Percentiles rank a stretch among this genome's conserved stretches.
Conservation (phyloP, 2,113 vertebrate genomes). For the Pedionomus torquatus region DNA sequence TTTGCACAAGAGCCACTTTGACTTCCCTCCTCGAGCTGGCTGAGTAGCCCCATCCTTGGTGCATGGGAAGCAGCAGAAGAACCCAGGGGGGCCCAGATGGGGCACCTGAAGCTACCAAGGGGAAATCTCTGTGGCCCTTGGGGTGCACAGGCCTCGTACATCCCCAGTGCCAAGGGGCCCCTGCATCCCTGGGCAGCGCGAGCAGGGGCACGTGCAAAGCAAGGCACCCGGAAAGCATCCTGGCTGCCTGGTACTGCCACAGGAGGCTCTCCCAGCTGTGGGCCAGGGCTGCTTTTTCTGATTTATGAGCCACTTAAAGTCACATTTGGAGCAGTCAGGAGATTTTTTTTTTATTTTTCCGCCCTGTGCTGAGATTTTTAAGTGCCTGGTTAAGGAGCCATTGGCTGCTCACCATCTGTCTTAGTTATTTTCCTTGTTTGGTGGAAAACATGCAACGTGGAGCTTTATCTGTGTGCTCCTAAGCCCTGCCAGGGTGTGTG, state of each 20-base stretch:
- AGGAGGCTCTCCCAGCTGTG: background rate
- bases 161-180: background rate
- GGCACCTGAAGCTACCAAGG: background rate
- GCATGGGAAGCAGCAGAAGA: rapidly evolving
- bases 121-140: background rate
- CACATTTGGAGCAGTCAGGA: background rate
- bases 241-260: rapidly evolving
- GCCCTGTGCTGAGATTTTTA: background rate
- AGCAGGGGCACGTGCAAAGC: background rate
- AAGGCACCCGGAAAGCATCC: background rate
- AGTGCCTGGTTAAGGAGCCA: background rate
- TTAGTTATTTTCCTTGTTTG: background rate
- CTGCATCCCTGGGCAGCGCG: rapidly evolving
- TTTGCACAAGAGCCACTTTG: background rate
- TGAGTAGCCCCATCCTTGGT: no score
- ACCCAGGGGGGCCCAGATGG: background rate
- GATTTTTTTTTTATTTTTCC: background rate
- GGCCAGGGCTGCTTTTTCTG: background rate
- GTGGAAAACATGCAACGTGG: background rate
- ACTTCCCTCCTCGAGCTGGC: background rate
- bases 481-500: background rate
- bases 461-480: rapidly evolving
- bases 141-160: no score
- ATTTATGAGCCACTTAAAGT: background rate
- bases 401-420: background rate